These are phyloP conservation scores for Isaurus tuberculatus DNA, from an alignment of 92 coral and sea anemone genomes.

Conservation along the genomic window DNA sequence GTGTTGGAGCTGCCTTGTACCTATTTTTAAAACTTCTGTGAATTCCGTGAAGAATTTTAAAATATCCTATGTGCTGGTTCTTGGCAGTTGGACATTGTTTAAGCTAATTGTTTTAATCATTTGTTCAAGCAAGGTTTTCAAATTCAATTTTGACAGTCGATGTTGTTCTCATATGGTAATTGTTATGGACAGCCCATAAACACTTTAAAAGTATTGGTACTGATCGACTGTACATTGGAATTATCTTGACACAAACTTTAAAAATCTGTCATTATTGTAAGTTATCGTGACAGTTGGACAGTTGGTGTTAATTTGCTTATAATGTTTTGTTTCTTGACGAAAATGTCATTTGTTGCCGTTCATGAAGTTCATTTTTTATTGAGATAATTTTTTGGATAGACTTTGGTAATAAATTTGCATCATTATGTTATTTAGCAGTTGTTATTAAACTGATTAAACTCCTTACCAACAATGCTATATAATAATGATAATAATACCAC, in stretches of 20 bases:
- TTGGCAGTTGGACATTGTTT: constrained; percentile 19
- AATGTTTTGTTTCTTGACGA: not conserved
- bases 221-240: not conserved
- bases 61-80: constrained; percentile 7
- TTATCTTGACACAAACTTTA: too few species aligned
- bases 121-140: not conserved
- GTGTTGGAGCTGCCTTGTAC: constrained; percentile 39
- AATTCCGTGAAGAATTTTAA: constrained; percentile 40
- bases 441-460: not conserved
- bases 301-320: not conserved
- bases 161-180: not conserved
- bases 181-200: not conserved
- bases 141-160: not conserved
- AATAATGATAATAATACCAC: too few species aligned
- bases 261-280: not conserved
- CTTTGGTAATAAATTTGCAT: not conserved
- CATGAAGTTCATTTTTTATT: not conserved
- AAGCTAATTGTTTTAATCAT: not conserved
- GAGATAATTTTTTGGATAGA: not conserved
- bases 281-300: not conserved
- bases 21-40: constrained; percentile 33
- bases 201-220: not conserved
- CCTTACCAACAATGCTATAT: not conserved
- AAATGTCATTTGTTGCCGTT: not conserved
- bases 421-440: not conserved